A percentile compares a stretch with the other conserved stretches of the same genome.
Conservation (phyloP, 2,113 vertebrate species). For the Muntiacus muntjak region DNA sequence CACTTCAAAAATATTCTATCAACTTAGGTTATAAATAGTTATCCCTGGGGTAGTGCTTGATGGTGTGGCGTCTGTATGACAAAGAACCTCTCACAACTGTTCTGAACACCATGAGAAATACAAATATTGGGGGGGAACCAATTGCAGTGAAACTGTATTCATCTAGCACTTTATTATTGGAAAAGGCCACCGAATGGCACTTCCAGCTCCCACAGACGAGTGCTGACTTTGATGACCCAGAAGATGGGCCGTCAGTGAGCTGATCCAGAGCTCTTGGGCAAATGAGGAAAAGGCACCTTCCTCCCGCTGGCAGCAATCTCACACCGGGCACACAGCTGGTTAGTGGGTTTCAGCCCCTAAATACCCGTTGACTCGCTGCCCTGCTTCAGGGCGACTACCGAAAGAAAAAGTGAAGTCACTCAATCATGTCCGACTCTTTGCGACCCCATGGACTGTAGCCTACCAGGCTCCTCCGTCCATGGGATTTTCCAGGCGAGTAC, state of each 20-base stretch:
- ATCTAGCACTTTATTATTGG: neutral
- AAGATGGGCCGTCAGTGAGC: neutral
- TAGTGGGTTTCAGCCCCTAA: neutral
- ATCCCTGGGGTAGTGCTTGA: neutral
- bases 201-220: neutral
- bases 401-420: no score
- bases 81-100: neutral
- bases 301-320: neutral
- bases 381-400: neutral
- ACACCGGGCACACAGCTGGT: neutral
- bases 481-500: no score
- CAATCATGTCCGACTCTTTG: no score
- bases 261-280: neutral
- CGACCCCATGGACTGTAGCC: no score
- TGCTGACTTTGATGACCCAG: neutral
- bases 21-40: slow-evolving; percentile 54
- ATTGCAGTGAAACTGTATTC: neutral
- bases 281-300: neutral
- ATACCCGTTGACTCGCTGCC: neutral
- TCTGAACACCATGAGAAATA: neutral
- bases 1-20: neutral
- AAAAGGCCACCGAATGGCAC: neutral
- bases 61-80: neutral
- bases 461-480: no score
- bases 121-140: neutral